A percentile compares a stretch with the other conserved stretches of the same genome.
phyloP scores from a whole-genome alignment of 2,888 invertebrate species.

The Synergus gifuensis region DNA sequence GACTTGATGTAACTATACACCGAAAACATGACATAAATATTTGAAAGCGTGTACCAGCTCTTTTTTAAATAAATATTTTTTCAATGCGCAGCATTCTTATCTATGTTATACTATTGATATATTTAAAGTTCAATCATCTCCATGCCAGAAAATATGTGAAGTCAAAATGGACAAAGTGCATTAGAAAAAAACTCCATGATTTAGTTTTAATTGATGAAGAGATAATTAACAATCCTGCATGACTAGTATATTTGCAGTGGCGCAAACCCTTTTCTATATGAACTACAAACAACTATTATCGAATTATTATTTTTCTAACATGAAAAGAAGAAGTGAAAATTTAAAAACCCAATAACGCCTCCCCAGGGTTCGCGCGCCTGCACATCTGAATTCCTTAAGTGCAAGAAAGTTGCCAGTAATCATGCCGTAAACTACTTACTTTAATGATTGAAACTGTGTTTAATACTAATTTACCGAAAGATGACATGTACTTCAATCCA shows the following conservation, averaged over 20 bases:
- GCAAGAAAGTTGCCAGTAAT: not conserved
- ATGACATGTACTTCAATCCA: slow-evolving; percentile 27
- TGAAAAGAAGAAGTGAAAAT: too few relatives aligned
- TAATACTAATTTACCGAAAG: slow-evolving; percentile 25
- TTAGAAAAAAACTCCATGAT: not conserved
- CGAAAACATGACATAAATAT: not conserved
- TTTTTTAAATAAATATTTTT: not conserved
- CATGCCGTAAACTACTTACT: slow-evolving; percentile 7
- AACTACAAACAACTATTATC: too few relatives aligned
- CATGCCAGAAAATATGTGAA: slow-evolving; percentile 5
- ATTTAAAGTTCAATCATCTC: slow-evolving; percentile 30
- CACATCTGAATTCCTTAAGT: not conserved
- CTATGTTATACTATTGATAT: slow-evolving; percentile 4
- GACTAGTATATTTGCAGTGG: not conserved
- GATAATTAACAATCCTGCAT: not conserved
- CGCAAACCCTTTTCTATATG: too few relatives aligned
- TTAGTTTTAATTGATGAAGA: not conserved
- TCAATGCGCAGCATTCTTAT: not conserved
- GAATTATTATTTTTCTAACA: too few relatives aligned
- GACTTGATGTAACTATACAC: not conserved
- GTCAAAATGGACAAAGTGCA: not conserved
- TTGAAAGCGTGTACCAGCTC: not conserved
- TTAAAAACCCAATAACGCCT: too few relatives aligned
- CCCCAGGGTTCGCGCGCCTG: too few relatives aligned
- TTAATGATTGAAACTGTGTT: not conserved